phyloP scores from a whole-genome alignment of 1,140 invertebrate species.

The Formica selysi region DNA sequence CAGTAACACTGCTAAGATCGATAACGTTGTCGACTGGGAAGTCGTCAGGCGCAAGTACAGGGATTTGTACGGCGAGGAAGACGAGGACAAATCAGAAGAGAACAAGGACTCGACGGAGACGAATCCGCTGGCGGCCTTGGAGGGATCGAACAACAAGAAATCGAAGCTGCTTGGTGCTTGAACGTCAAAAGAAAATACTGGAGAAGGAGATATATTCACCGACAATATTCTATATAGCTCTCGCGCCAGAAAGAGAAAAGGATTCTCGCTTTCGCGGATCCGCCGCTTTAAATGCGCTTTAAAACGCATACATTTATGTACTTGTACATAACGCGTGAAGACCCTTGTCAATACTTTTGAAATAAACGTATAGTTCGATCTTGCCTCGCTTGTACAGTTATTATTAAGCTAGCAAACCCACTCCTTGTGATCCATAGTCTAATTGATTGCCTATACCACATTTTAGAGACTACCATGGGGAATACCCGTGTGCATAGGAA shows the following conservation, averaged over 20 bases:
- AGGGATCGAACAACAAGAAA: slow-evolving; percentile 42
- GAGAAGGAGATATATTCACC: background rate
- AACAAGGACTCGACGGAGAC: slow-evolving; percentile 81
- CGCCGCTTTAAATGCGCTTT: background rate
- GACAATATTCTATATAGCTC: slow-evolving; percentile 16
- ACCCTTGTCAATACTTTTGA: slow-evolving; percentile 47
- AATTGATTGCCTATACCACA: slow-evolving; percentile 73
- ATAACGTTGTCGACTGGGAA: slow-evolving; percentile 97
- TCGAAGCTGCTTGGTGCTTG: slow-evolving; percentile 27
- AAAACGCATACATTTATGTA: background rate
- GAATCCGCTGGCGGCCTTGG: slow-evolving; percentile 75
- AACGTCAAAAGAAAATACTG: background rate
- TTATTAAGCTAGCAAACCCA: slow-evolving; percentile 58
- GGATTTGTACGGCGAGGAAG: slow-evolving; percentile 90
- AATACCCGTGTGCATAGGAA: slow-evolving; percentile 74
- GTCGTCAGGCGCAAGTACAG: slow-evolving; percentile 95
- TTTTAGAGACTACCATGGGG: slow-evolving; percentile 78
- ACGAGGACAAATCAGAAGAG: slow-evolving; percentile 88
- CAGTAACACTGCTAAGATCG: slow-evolving; percentile 90
- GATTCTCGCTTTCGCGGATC: slow-evolving; percentile 8
- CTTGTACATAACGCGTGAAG: slow-evolving; percentile 25
- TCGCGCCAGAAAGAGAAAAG: background rate
- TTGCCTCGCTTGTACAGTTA: slow-evolving; percentile 30
- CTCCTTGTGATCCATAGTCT: slow-evolving; percentile 59
- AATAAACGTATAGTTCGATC: slow-evolving; percentile 64